Evolutionary conservation across 1,140 invertebrate genomes (phyloP), one percentile per base, ranked within the genome.

Genomic region (Heliconius nattereri): DNA sequence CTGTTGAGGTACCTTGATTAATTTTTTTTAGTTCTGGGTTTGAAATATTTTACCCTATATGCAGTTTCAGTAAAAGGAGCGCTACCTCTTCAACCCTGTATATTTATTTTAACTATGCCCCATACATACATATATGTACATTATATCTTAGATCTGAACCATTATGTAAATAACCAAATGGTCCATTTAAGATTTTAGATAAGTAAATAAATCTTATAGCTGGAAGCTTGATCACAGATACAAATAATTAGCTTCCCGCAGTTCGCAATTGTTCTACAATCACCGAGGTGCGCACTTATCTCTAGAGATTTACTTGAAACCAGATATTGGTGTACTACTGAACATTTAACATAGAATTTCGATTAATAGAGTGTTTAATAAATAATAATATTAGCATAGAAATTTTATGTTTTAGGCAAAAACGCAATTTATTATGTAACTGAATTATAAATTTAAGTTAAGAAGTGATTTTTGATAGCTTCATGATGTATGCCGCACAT

Each of bases 221-320:
- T 76, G 76, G 78, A 82, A 83, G 81, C 81, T 54, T 71, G 85
- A 86, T 86, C 76, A 80, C 26, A 85, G 85, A 86, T 86, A 84
- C 81, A 79, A 45, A 79, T 84, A 86, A 84, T 86, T 86, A 85
- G 84, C 81, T 84, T 86, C 81, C 83, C 79, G 83, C 81, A 75
- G 84, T 80, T 83, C 75, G 79, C 82, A 86, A 86, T 86, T 86
- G 85, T 86, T 85, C 82, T 82, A 83, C 84, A 83, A 86, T 86
- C 84, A 86, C 81, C 82, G 75, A 71, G 73, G 76, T 78, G 73
- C 60, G 26, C 29, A 78, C 54, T 81, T 85, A 84, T 85, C 80
- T 78, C 75, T 78, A 29, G 7, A 72, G 77, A 79, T 78, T 78
- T 74, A 78, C 71, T 77, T n/a, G 35, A 45, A 29, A 75, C 16